Percentiles rank a stretch among this genome's conserved stretches.
These are phyloP conservation scores for Aurelia sp. DNA, from an alignment of 30 jellyfish, hydroid and myxozoan species.

Conservation along the genomic window DNA sequence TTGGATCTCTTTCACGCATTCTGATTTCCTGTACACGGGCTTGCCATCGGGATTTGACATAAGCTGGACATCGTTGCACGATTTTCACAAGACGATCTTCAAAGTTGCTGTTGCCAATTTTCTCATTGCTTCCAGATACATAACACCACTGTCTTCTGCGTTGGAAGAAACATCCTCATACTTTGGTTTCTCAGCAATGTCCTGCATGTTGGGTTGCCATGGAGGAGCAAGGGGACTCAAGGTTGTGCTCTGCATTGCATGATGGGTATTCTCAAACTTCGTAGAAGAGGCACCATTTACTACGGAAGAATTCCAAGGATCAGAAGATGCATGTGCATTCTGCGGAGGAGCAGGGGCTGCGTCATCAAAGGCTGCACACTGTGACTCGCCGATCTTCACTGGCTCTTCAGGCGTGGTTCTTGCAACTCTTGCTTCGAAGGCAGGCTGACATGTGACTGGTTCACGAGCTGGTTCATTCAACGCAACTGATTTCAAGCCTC, in stretches of 20 bases:
- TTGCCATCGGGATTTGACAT: too few species aligned
- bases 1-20: not conserved
- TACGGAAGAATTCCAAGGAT: not conserved
- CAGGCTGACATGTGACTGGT: not conserved
- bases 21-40: too few species aligned
- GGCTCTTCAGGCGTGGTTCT: slow-evolving; percentile 9
- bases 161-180: too few species aligned
- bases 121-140: too few species aligned
- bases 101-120: too few species aligned
- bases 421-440: not conserved
- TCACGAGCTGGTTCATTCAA: slow-evolving; percentile 10
- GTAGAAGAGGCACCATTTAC: not conserved
- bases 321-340: not conserved
- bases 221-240: too few species aligned
- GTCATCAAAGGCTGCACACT: not conserved
- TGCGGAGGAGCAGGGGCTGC: slow-evolving; percentile 23
- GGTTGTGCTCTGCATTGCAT: not conserved
- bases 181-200: too few species aligned
- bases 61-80: too few species aligned
- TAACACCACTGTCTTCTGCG: too few species aligned
- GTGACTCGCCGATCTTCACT: slow-evolving; percentile 6
- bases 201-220: too few species aligned
- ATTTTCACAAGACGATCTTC: slow-evolving; percentile 39
- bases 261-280: slow-evolving; percentile 14
- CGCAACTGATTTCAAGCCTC: not conserved